Evolutionary conservation across 2,113 vertebrate genomes (phyloP), one percentile per base, ranked within the genome.

Genomic region (Myrmecobius fasciatus): DNA sequence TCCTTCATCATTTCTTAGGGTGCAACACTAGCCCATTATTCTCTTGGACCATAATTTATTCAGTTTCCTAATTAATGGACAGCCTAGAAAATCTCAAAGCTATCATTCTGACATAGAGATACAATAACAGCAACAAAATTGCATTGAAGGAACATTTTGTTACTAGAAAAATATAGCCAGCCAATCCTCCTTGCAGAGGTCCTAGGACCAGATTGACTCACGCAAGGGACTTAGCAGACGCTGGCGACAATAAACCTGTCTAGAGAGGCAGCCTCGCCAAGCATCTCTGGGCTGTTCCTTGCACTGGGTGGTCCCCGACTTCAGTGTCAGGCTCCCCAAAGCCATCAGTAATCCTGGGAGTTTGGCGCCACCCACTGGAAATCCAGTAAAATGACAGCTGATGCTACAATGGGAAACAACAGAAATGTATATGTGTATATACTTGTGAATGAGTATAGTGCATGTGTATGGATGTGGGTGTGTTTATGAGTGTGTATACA

Each of bases 311-410:
- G 31, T 67, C 31, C 2, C 60, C 31, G 11, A 36, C 56, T 67
- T 36, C 60, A 89, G 91, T 67, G 43, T 28, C 60, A n/a, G 52
- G 22, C 46, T 60, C 46, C 36, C 53, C 53, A 54, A 92, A 93
- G 83, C 25, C 56, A 91, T 49, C 49, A 94, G 8, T 75, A 94
- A 91, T 48, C 94, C 96, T 97, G 91, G 89, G 92, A 67, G 26
- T 46, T 9, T 60, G 95, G 96, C 95, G 83, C 97, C 97, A 98
- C 67, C 98, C 98, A 95, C 92, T 97, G 98, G 97, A 54, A 49
- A 92, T 93, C 51, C 75, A 91, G 53, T 24, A 43, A 53, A 92
- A 92, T 95, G 95, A 95, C 96, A 97, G 56, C 20, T 20, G 43
- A n/a, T 90, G 3, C 25, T 10, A 11, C 46, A 49, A 43, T 8